phyloP scores from a whole-genome alignment of 2,888 invertebrate genomes.

The Alsophila aescularia region DNA sequence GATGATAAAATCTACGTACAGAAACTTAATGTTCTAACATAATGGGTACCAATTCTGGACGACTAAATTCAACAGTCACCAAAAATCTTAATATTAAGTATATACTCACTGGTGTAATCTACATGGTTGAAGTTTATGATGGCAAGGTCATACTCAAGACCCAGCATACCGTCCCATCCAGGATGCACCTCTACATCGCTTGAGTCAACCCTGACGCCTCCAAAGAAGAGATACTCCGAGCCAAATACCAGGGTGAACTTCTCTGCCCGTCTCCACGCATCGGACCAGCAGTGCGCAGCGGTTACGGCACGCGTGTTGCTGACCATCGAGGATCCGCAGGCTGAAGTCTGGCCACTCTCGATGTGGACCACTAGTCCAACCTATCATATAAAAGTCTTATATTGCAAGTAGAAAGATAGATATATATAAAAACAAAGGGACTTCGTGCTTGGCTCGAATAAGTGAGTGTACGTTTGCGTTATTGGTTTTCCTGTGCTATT shows the following conservation, averaged over 20 bases:
- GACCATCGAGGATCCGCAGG: constrained; percentile 42
- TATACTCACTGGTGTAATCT: constrained; percentile 34
- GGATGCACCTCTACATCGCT: constrained; percentile 36
- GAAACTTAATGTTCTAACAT: too few species aligned
- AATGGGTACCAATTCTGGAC: neutral
- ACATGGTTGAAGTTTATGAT: constrained; percentile 40
- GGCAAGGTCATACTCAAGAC: constrained; percentile 42
- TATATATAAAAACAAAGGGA: too few species aligned
- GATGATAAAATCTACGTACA: too few species aligned
- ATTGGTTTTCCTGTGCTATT: too few species aligned
- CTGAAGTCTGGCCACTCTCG: constrained; percentile 15
- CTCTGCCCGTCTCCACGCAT: constrained; percentile 26
- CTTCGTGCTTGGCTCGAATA: too few species aligned
- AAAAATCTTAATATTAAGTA: too few species aligned
- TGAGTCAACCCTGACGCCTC: constrained; percentile 39
- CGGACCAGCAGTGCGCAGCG: constrained; percentile 46
- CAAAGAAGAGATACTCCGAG: constrained; percentile 36
- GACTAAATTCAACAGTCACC: too few species aligned
- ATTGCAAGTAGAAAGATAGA: too few species aligned
- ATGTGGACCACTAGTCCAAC: neutral
- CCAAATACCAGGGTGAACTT: constrained; percentile 35
- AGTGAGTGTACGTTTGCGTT: too few species aligned
- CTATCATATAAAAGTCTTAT: neutral
- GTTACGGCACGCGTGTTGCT: constrained; percentile 40
- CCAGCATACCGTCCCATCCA: constrained; percentile 34